phyloP scores from a whole-genome alignment of 2,797 vertebrate genomes.

The Staurois parvus region DNA sequence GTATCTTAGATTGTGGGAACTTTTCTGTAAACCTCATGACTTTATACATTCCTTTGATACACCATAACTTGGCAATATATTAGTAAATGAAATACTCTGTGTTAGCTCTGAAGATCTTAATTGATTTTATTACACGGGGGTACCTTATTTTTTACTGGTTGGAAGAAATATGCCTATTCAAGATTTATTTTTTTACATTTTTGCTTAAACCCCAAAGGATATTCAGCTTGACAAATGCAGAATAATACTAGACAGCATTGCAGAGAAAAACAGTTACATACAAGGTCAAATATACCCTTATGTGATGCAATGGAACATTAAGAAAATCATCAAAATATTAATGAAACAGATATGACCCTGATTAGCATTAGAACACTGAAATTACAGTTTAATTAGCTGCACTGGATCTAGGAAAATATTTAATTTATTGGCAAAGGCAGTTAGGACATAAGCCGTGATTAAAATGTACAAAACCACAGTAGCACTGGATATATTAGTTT shows the following conservation, averaged over 20 bases:
- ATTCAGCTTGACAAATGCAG: conserved; percentile 27
- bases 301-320: conserved; percentile 57
- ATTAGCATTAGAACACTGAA: conserved; percentile 54
- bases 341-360: conserved; percentile 58
- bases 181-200: conserved; percentile 3
- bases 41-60: conserved; percentile 19
- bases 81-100: conserved; percentile 1
- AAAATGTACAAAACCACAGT: background rate
- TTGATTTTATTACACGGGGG: conserved; percentile 9
- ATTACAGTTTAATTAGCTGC: conserved; percentile 58
- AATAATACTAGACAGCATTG: conserved; percentile 33
- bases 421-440: conserved; percentile 56
- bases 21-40: conserved; percentile 9
- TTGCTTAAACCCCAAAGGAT: conserved; percentile 32
- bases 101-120: conserved; percentile 17
- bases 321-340: conserved; percentile 61
- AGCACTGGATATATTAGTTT: background rate
- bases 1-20: conserved; percentile 10
- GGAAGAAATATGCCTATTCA: conserved; percentile 3
- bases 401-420: conserved; percentile 43
- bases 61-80: conserved; percentile 25
- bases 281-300: conserved; percentile 60
- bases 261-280: conserved; percentile 35
- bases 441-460: conserved; percentile 14
- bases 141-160: background rate